Evolutionary conservation across 2,113 vertebrate genomes (phyloP).

Genomic region (Anhinga anhinga): DNA sequence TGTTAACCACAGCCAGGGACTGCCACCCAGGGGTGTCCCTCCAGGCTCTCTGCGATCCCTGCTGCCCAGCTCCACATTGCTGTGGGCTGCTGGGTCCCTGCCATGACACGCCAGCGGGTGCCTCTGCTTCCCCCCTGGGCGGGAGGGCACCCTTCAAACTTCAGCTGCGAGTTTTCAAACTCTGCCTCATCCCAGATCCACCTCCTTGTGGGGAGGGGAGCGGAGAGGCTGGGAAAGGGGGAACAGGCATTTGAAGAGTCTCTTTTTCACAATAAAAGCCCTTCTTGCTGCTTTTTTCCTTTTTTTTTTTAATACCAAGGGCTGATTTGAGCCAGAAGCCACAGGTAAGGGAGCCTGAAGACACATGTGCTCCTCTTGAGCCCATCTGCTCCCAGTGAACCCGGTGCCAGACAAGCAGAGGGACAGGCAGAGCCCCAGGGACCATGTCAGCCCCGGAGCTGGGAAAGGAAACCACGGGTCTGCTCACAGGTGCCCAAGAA

Average conservation of each 20-base stretch:
- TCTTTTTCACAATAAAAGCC: conserved; percentile 73
- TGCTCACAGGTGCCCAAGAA: not conserved
- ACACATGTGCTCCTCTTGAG: not conserved
- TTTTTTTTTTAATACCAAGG: not conserved
- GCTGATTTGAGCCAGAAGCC: not conserved
- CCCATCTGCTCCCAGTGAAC: rapidly evolving
- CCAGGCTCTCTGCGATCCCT: not conserved
- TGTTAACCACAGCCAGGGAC: not conserved
- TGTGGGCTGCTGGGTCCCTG: not conserved
- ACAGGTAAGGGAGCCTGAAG: not conserved
- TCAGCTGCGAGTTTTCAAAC: conserved; percentile 4
- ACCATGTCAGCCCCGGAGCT: not conserved
- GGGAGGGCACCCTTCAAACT: not conserved
- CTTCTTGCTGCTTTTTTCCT: not conserved
- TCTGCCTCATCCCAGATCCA: conserved; percentile 45
- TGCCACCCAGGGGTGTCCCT: not conserved
- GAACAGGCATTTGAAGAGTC: not conserved
- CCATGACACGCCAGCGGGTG: rapidly evolving
- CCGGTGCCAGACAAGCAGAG: not conserved
- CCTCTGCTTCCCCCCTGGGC: not conserved
- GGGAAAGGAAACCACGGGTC: rapidly evolving
- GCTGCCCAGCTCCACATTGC: not conserved
- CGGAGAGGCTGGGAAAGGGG: conserved; percentile 20
- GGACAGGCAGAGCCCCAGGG: not conserved
- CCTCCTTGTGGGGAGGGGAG: conserved; percentile 53